phyloP scores from a whole-genome alignment of 1,140 invertebrate genomes.

The Drosophila chauvacae region DNA sequence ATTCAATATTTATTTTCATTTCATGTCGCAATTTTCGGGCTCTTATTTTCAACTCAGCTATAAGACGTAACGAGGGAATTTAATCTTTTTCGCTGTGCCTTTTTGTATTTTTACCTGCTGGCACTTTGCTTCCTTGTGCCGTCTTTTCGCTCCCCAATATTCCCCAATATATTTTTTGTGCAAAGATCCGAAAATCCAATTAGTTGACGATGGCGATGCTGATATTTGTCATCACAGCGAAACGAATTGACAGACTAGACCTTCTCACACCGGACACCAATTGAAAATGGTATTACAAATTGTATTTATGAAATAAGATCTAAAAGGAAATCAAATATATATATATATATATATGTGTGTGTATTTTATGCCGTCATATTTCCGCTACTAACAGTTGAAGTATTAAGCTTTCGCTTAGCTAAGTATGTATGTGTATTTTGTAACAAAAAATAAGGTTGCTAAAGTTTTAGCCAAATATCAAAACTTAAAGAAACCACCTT shows the following conservation, averaged over 20 bases:
- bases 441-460: too few species aligned
- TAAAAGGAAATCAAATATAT: conserved; percentile 39
- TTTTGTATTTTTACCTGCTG: conserved; percentile 56
- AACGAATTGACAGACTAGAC: conserved; percentile 13
- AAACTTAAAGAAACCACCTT: too few species aligned
- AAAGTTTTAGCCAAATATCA: too few species aligned
- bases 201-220: conserved; percentile 65
- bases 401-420: background rate
- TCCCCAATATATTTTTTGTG: conserved; percentile 46
- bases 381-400: background rate
- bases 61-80: conserved; percentile 77
- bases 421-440: too few species aligned
- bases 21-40: conserved; percentile 51
- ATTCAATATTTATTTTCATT: conserved; percentile 82
- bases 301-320: conserved; percentile 61
- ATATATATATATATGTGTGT: conserved; percentile 25
- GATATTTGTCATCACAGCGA: conserved; percentile 62
- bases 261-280: conserved; percentile 31
- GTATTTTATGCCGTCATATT: conserved; percentile 9
- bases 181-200: conserved; percentile 70
- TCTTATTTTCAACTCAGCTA: conserved; percentile 58
- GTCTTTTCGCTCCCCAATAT: conserved; percentile 13
- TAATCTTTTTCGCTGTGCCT: conserved; percentile 64
- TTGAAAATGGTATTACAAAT: conserved; percentile 68
- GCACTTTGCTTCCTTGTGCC: conserved; percentile 43